These are phyloP conservation scores for Elephantulus edwardii DNA, from an alignment of 2,113 vertebrate species.

Conservation along the genomic window DNA sequence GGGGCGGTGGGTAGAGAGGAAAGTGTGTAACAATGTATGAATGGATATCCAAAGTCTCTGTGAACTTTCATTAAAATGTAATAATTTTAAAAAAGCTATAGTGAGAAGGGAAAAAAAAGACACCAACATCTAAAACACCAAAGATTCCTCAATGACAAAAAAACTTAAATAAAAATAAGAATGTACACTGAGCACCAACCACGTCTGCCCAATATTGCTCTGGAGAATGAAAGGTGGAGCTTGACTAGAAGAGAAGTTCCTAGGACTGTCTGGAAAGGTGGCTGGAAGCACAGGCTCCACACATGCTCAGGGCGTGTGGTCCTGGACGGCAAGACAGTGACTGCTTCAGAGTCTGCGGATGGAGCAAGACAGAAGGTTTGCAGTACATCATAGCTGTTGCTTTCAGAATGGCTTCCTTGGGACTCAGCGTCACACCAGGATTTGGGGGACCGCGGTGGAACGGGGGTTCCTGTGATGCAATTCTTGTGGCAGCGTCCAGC, in stretches of 20 bases:
- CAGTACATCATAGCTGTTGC: not conserved
- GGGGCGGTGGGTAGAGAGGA: no score
- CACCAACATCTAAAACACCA: no score
- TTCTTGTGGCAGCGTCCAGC: conserved; percentile 45
- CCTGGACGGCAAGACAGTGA: no score
- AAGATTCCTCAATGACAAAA: no score
- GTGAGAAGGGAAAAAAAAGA: no score
- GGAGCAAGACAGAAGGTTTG: not conserved
- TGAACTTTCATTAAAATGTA: no score
- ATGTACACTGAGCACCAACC: not conserved
- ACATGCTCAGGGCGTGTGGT: not conserved
- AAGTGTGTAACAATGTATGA: no score
- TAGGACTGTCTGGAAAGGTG: conserved; percentile 31
- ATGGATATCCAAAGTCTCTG: no score
- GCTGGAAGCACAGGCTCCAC: not conserved
- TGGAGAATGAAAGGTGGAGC: not conserved
- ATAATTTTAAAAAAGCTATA: no score
- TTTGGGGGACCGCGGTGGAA: not conserved
- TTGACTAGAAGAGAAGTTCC: not conserved
- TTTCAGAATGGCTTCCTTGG: not conserved
- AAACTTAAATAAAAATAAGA: no score
- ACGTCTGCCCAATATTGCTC: not conserved
- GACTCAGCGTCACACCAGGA: not conserved
- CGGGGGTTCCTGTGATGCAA: not conserved
- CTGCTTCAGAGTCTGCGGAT: not conserved